A percentile compares a stretch with the other conserved stretches of the same genome.
These are phyloP conservation scores for Isichthys henryi DNA, from an alignment of 2,113 vertebrate genomes.

Conservation along the genomic window DNA sequence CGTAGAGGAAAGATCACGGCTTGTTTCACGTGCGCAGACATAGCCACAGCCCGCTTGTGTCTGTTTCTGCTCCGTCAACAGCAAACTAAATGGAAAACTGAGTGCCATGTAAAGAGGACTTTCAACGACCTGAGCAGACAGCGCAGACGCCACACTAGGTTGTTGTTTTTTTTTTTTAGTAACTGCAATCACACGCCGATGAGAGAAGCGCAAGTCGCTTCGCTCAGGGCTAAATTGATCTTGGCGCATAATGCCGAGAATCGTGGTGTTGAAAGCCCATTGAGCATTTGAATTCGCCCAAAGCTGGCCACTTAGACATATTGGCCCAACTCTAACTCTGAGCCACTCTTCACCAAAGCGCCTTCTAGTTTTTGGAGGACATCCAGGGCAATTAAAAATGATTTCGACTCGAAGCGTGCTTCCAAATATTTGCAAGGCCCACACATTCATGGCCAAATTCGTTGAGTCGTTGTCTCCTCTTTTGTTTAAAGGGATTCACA, in stretches of 20 bases:
- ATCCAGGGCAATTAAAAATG: constrained; percentile 39
- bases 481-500: not conserved
- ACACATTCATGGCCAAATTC: constrained; percentile 16
- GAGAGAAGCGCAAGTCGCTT: not conserved
- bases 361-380: constrained; percentile 12
- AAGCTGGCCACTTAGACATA: constrained; percentile 23
- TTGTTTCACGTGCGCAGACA: not conserved
- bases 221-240: constrained; percentile 24
- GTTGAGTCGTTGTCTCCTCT: not conserved
- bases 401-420: constrained; percentile 29
- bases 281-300: not conserved
- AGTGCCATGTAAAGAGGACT: not conserved
- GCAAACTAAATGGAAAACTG: not conserved
- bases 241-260: constrained; percentile 23
- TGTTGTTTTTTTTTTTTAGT: not conserved
- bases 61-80: not conserved
- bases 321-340: constrained; percentile 25
- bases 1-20: not conserved
- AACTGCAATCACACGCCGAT: not conserved
- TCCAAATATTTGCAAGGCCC: constrained; percentile 33
- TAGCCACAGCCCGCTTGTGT: not conserved
- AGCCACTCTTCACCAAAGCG: constrained; percentile 23
- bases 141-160: not conserved
- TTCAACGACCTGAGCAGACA: not conserved
- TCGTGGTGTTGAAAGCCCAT: constrained; percentile 13